Percentiles rank a stretch among this genome's conserved stretches.
phyloP scores from a whole-genome alignment of 2,113 vertebrate genomes.

The Pelvicachromis taeniatus region DNA sequence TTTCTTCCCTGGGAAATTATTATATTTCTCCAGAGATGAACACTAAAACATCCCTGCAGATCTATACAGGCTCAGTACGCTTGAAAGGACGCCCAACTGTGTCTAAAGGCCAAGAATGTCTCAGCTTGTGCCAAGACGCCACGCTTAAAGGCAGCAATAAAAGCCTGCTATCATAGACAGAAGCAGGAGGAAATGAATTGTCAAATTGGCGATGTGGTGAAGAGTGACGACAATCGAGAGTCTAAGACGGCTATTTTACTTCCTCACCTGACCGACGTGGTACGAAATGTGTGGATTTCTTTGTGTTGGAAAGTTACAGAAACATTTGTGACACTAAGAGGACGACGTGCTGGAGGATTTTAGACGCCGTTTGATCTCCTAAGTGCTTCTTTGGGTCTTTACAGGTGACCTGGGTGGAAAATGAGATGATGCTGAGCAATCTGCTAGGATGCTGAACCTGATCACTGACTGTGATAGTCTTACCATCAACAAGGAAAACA shows the following conservation, averaged over 20 bases:
- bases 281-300: not conserved
- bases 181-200: not conserved
- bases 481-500: not conserved
- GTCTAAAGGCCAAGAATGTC: not conserved
- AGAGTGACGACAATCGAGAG: not conserved
- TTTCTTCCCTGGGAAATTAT: not conserved
- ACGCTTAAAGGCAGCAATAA: not conserved
- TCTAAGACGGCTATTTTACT: not conserved
- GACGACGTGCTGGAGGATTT: not conserved
- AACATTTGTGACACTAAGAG: not conserved
- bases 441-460: not conserved
- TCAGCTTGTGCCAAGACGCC: not conserved
- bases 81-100: not conserved
- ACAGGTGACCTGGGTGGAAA: not conserved
- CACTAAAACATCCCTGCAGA: not conserved
- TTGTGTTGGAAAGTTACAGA: not conserved
- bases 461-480: not conserved
- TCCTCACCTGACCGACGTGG: not conserved
- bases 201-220: not conserved
- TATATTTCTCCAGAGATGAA: not conserved
- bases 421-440: not conserved
- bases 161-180: not conserved
- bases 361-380: not conserved
- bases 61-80: not conserved
- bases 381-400: not conserved